Base-by-base conservation (phyloP, 2,113 vertebrate genomes). In the Menidia beryllina region DNA sequence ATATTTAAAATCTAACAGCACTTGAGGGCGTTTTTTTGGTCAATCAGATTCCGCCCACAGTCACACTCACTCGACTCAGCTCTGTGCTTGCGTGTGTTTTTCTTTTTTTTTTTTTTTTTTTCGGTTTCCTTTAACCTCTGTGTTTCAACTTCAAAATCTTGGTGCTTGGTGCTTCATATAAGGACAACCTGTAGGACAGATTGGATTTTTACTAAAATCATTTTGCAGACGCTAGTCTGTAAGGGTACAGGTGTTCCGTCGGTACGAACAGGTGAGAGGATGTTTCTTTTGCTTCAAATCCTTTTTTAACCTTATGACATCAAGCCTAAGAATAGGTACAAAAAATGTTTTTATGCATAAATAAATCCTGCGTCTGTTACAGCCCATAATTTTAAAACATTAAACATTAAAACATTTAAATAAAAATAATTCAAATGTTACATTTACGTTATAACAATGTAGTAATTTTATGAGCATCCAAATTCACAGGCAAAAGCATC, bases 1-100 rank as follows among this genome's bases (percentile, higher is more conserved):
- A 34, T 34, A 34, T 34, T 30, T 30, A 8, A 30, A n/a, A 30
- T 30, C 10, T 34, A 6, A 34, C 30, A 10, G 30, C 30, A 34
- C 30, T 34, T 34, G 30, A 5, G 30, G 30, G 30, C 30, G 30
- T 34, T 34, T 34, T 34, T 34, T 10, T 34, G 30, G 5, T 34
- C 30, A 34, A 1, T 38, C 25, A 21, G 50, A 45, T 58, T 39
- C 75, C 79, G 56, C 86, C 87, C 76, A 61, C 69, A n/a, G n/a
- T n/a, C n/a, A 36, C 26, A 30, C 4, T 1, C 21, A n/a, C n/a
- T n/a, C 26, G 20, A 5, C 36, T 23, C 48, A 24, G 14, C 54
- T 43, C 26, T 17, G 1, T 17, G 48, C 62, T 41, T 57, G 55
- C 13, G 53, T 41, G 6, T 25, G 13, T 15, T 39, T 39, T 14